Evolutionary conservation across 1,140 invertebrate genomes (phyloP), one percentile per base, ranked within the genome.

Genomic region (Mesaphorura yosii): DNA sequence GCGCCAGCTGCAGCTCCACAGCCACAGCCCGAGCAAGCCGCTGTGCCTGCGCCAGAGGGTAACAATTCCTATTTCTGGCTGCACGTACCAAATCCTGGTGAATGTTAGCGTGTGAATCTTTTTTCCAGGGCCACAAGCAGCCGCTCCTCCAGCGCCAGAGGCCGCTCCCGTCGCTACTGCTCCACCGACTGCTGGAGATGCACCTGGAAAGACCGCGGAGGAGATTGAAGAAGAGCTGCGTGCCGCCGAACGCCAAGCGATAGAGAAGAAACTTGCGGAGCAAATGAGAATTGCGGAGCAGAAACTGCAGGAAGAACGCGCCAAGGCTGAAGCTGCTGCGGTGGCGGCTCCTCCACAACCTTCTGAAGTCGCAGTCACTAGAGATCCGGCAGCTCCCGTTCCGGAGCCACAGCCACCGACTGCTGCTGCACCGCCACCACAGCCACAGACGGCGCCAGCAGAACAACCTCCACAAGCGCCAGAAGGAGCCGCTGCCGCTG

Each of bases 321-420:
- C 25, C 15, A n/a, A 28, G 19, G 49, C 44, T n/a, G 53, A 47
- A 50, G 41, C 55, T 17, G 31, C 54, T 20, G 45, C 51, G 15
- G 29, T 10, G n/a, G 42, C 7, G 48, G 38, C 47, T 3, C 5
- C 34, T 31, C 38, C 23, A 15, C 20, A 23, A 14, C 14, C 54
- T 17, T 15, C 53, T 42, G 5, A 26, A 25, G 17, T 41, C 31
- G 12, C 27, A 19, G 44, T 40, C 41, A 25, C 27, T 34, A 25
- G 34, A 26, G 31, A 28, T 37, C 20, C 29, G 31, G 27, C 47
- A 41, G 26, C 19, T 34, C 7, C 53, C 14, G 48, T 15, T 3
- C 34, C 39, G 2, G 46, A 72, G 25, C 55, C 59, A 15, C 72
- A 72, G 22, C 61, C 72, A 42, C 71, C 73, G 4, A 70, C 72